A percentile compares a stretch with the other conserved stretches of the same genome.
Evolutionary conservation across 1,140 invertebrate genomes (phyloP).

Genomic region (Pogonus chalceus): DNA sequence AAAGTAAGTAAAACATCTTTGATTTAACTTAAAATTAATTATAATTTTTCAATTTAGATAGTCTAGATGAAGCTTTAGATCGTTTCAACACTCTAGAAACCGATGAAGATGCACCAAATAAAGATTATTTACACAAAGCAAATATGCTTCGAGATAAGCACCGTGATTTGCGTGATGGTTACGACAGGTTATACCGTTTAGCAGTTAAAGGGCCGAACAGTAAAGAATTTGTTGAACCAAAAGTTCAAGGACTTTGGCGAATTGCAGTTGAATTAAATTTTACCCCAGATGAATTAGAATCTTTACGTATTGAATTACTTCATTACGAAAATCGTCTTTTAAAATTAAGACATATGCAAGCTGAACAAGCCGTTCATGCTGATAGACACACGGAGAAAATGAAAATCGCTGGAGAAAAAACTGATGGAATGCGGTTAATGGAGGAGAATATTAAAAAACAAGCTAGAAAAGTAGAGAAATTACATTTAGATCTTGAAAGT

Average conservation of each 20-base stretch:
- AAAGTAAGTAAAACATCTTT: conserved; percentile 45
- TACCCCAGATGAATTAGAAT: conserved; percentile 66
- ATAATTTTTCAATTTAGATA: conserved; percentile 29
- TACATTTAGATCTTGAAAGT: conserved; percentile 70
- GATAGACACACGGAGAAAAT: conserved; percentile 51
- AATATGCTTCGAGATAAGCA: conserved; percentile 68
- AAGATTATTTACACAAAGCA: conserved; percentile 51
- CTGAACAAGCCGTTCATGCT: conserved; percentile 56
- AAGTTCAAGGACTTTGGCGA: conserved; percentile 80
- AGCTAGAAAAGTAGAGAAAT: conserved; percentile 72
- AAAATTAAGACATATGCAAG: conserved; percentile 73
- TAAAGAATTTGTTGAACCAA: conserved; percentile 79
- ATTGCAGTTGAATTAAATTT: conserved; percentile 72
- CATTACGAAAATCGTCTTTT: conserved; percentile 80
- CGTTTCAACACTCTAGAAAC: conserved; percentile 46
- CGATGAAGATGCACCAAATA: conserved; percentile 54
- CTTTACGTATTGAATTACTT: conserved; percentile 74
- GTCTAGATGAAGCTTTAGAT: conserved; percentile 41
- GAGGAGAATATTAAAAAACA: conserved; percentile 73
- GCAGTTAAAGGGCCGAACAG: conserved; percentile 63
- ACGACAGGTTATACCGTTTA: conserved; percentile 64
- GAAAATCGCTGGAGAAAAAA: conserved; percentile 48
- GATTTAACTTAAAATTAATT: no score
- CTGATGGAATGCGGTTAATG: conserved; percentile 48
- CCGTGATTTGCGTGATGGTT: conserved; percentile 66